Base-by-base conservation (phyloP, 2,113 vertebrate genomes). In the Empidonax traillii region DNA sequence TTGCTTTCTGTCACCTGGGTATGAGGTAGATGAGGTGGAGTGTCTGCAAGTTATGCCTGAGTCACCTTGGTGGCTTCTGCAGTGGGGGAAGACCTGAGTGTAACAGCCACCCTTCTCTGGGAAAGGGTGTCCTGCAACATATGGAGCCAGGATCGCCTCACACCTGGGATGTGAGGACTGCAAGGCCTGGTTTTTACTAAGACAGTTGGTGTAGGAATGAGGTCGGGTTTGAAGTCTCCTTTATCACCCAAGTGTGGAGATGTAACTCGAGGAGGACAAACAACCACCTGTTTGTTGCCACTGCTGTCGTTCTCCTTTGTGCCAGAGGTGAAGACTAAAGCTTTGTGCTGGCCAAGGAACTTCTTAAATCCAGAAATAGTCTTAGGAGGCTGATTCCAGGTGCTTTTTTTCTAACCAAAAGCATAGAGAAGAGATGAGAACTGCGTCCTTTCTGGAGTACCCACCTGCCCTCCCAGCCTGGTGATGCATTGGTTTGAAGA, bases 61-160 rank as follows among this genome's bases (percentile, higher is more conserved):
- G 21, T 43, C 43, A 21, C 51, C 23, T 68, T 30, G 10, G 15
- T 44, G 41, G 22, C 8, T 89, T 81, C n/a, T 43, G 19, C 37
- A 17, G 5, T 20, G 43, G 30, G n/a, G 18, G 5, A 23, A 55
- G 43, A 14, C 51, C 1, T 0, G 16, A 43, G 21, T 28, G 12
- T 55, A 49, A 62, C 15, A 61, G 23, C 8, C 20, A 15, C 24
- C 17, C 10, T 62, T 22, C 51, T 53, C 33, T 65, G 66, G 62
- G n/a, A 30, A 3, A 44, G 53, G 23, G 6, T 59, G 14, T 35
- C 8, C 3, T 17, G 28, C 35, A 31, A 1, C 30, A 19, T 12
- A 0, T 9, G 30, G 43, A 52, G 39, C 44, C 58, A 28, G 63
- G 35, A 14, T 35, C 49, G 31, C 53, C 63, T 71, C 44, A 18